Percentiles rank a stretch among this genome's conserved stretches.
Evolutionary conservation across 2,888 invertebrate species (phyloP).

Genomic region (Noctua janthina): DNA sequence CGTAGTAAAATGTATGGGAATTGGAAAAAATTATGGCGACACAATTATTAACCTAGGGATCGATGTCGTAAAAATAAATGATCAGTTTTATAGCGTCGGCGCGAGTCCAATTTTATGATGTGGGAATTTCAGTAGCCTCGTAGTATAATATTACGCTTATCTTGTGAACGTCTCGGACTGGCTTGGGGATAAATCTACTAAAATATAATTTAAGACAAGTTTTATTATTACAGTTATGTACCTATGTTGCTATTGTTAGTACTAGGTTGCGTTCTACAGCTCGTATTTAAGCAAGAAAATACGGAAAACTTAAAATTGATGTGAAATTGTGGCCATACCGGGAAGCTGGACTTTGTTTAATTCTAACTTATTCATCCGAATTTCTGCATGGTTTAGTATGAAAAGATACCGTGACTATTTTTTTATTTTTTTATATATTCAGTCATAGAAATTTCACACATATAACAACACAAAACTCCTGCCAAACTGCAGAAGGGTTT

Average conservation of each 20-base stretch:
- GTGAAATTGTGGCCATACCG: not conserved
- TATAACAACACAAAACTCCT: too few species aligned
- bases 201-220: slow-evolving; percentile 46
- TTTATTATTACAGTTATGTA: slow-evolving; percentile 28
- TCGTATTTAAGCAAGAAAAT: not conserved
- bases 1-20: slow-evolving; percentile 71
- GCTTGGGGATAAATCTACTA: slow-evolving; percentile 52
- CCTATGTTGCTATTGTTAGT: too few species aligned
- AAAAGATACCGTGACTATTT: not conserved
- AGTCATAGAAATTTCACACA: too few species aligned
- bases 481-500: too few species aligned
- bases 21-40: slow-evolving; percentile 78
- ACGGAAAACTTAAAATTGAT: not conserved
- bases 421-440: too few species aligned
- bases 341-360: not conserved
- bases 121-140: slow-evolving; percentile 82
- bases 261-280: not conserved
- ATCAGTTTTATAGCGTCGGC: slow-evolving; percentile 81
- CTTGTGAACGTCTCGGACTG: slow-evolving; percentile 65
- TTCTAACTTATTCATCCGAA: not conserved
- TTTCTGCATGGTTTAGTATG: not conserved
- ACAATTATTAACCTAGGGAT: slow-evolving; percentile 84
- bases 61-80: slow-evolving; percentile 86
- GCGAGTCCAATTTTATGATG: slow-evolving; percentile 84
- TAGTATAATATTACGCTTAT: slow-evolving; percentile 80